These are phyloP conservation scores for Gallinago nigripennis DNA, from an alignment of 2,797 vertebrate species.

Conservation along the genomic window DNA sequence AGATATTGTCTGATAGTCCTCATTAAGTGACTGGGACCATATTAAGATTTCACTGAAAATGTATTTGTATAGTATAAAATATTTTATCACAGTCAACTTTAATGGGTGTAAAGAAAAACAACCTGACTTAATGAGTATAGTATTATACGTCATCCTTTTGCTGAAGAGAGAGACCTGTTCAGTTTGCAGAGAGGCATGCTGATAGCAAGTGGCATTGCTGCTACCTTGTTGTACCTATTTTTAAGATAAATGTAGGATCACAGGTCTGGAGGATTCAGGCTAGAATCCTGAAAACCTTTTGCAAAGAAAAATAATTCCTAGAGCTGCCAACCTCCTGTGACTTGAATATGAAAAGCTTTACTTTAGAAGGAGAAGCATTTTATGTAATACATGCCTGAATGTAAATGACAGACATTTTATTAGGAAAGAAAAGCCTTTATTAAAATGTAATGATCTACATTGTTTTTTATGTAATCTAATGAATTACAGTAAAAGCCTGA, in stretches of 20 bases:
- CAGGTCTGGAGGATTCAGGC: neutral
- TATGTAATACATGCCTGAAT: constrained; percentile 4
- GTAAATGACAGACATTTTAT: constrained; percentile 57
- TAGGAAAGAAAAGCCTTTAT: constrained; percentile 57
- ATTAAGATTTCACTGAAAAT: neutral
- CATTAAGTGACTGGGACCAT: neutral
- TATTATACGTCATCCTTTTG: neutral
- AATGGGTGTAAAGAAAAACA: neutral
- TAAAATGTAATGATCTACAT: constrained; percentile 61
- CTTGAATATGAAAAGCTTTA: neutral
- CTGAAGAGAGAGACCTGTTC: neutral
- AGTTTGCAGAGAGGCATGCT: neutral
- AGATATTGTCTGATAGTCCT: neutral
- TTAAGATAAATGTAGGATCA: neutral
- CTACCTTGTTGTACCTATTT: neutral
- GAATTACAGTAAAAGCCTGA: constrained; percentile 57
- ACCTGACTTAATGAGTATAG: neutral
- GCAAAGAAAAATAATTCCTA: neutral
- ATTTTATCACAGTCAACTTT: neutral
- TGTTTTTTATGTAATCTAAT: constrained; percentile 62
- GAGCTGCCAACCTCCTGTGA: neutral
- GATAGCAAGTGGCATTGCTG: neutral
- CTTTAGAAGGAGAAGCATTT: neutral
- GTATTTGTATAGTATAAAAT: neutral
- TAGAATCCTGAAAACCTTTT: neutral